Base-by-base conservation (phyloP, 2,888 invertebrate genomes). In the Archips xylosteana region DNA sequence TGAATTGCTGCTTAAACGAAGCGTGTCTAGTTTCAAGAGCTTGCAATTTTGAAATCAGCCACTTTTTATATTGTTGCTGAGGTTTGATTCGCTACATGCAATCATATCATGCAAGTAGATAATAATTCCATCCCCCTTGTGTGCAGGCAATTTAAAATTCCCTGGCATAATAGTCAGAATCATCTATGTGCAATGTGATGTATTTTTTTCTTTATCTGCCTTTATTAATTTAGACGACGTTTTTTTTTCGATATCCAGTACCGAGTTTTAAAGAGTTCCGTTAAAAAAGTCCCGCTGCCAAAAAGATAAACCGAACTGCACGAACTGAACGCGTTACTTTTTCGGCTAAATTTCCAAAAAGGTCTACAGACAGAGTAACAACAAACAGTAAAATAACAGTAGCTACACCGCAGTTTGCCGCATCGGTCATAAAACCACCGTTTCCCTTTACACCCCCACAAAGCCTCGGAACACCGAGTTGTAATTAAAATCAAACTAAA, bases 401-500 rank as follows among this genome's bases (percentile, higher is more conserved):
- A 54, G 23, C 39, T 12, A 2, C 23, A 23, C 49, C 57, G 49
- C 54, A 54, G 51, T 15, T 36, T 12, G 42, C 36, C 61, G 49
- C 63, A 63, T 49, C 23, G 57, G 63, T 72, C 68, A 57, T 68
- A 73, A 72, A 68, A 59, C 49, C 34, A 72, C 23, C 34, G 32
- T 45, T 49, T 32, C 12, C 54, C 51, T 51, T 51, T 39, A 65
- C 32, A n/a, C 10, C 39, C 54, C 67, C 67, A 63, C 60, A 68
- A 60, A 51, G 9, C 51, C 62, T 45, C 60, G 63, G 45, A 71
- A n/a, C 42, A 67, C 70, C 23, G 39, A 75, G 67, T 57, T 66
- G 54, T 75, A 74, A 75, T 76, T 76, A 75, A 77, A 77, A 77
- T 75, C 74, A 71, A 76, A 76, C 73, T 75, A 68, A 75, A 65